Evolutionary conservation across 1,140 invertebrate species (phyloP).

Genomic region (Bombus huntii): DNA sequence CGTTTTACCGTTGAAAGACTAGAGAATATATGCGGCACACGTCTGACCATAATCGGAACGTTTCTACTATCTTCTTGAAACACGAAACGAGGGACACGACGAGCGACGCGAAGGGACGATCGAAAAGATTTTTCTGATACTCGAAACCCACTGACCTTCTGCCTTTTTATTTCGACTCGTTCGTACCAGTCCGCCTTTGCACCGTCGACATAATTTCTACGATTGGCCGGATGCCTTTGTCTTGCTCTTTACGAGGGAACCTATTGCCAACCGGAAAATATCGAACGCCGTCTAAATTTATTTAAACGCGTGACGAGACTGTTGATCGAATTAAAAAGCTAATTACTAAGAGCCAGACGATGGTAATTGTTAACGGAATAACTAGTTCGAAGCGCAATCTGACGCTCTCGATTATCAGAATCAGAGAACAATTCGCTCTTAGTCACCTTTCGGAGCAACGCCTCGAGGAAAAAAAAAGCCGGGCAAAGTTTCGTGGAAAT

Average conservation of each 20-base stretch:
- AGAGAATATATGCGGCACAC: conserved; percentile 27
- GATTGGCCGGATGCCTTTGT: conserved; percentile 7
- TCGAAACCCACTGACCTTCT: neutral
- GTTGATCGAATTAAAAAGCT: neutral
- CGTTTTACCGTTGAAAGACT: conserved; percentile 33
- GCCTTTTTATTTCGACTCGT: conserved; percentile 4
- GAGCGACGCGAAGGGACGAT: conserved; percentile 9
- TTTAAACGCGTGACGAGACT: neutral
- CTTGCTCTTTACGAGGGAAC: neutral
- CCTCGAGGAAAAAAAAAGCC: neutral
- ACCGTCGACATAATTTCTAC: conserved; percentile 1
- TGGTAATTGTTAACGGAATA: neutral
- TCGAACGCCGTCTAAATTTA: neutral
- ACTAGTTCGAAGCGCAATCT: neutral
- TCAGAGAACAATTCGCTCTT: neutral
- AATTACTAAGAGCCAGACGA: neutral
- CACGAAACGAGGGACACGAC: conserved; percentile 9
- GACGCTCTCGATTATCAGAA: neutral
- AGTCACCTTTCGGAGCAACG: neutral
- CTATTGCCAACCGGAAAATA: neutral
- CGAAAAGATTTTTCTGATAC: neutral
- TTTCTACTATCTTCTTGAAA: conserved; percentile 33
- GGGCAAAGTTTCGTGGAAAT: conserved; percentile 8
- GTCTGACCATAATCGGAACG: conserved; percentile 56
- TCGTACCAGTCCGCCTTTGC: neutral